A percentile compares a stretch with the other conserved stretches of the same genome.
These are phyloP conservation scores for Stenodema calcarata DNA, from an alignment of 2,888 invertebrate genomes.

Conservation along the genomic window DNA sequence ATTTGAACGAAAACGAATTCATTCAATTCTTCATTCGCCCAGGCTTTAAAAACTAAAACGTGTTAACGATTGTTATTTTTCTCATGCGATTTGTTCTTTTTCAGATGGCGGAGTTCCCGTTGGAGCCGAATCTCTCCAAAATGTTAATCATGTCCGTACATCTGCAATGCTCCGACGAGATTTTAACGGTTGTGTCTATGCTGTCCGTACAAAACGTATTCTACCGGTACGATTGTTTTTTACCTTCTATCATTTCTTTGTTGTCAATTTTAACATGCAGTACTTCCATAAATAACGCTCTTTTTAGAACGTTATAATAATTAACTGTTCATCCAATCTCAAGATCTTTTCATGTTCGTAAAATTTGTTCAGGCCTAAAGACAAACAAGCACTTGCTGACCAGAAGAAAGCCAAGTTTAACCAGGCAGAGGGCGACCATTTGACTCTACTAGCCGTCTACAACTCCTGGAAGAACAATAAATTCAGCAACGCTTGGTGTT, in stretches of 20 bases:
- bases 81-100: constrained; percentile 34
- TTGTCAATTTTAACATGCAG: too few relatives aligned
- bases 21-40: too few relatives aligned
- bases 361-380: constrained; percentile 73
- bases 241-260: too few relatives aligned
- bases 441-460: constrained; percentile 96
- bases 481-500: constrained; percentile 99
- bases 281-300: too few relatives aligned
- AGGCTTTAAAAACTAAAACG: too few relatives aligned
- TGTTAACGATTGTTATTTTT: neutral
- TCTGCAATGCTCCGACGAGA: constrained; percentile 95
- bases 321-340: neutral
- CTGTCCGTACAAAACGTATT: constrained; percentile 98
- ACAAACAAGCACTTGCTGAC: constrained; percentile 95
- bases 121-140: constrained; percentile 97
- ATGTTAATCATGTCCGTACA: constrained; percentile 99
- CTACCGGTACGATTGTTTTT: constrained; percentile 66
- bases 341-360: neutral
- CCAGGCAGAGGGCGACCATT: constrained; percentile 97
- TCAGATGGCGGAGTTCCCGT: constrained; percentile 98
- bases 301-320: too few relatives aligned
- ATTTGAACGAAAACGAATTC: too few relatives aligned
- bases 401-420: constrained; percentile 99
- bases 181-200: constrained; percentile 98
- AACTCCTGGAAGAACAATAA: constrained; percentile 99